A percentile compares a stretch with the other conserved stretches of the same genome.
Evolutionary conservation across 30 jellyfish, hydroid and myxozoan genomes (phyloP).

Genomic region (Chrysaora quinquecirrha): DNA sequence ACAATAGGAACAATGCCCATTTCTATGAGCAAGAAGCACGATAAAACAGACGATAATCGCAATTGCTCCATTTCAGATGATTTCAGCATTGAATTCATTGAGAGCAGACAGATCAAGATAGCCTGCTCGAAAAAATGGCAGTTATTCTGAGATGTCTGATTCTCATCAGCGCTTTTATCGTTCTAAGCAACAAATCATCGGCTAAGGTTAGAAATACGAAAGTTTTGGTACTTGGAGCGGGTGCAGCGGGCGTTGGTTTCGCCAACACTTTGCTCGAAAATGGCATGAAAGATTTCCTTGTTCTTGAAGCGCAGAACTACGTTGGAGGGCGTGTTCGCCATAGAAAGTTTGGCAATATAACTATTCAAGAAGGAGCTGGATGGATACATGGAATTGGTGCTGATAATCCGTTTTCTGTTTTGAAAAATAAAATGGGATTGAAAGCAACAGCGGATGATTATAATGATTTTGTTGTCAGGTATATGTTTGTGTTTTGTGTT

Average conservation of each 20-base stretch:
- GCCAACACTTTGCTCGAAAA: slow-evolving; percentile 53
- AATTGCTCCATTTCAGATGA: no score
- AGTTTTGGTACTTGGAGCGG: slow-evolving; percentile 69
- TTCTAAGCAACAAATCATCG: no score
- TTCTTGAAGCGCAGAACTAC: slow-evolving; percentile 80
- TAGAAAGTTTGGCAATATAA: slow-evolving; percentile 42
- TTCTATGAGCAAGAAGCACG: no score
- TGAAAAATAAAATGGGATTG: slow-evolving; percentile 37
- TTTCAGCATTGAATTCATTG: no score
- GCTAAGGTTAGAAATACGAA: slow-evolving; percentile 17
- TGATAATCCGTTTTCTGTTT: slow-evolving; percentile 26
- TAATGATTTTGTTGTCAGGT: slow-evolving; percentile 62
- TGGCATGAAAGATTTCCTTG: slow-evolving; percentile 62
- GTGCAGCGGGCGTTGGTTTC: slow-evolving; percentile 76
- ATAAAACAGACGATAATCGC: no score
- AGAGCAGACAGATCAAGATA: no score
- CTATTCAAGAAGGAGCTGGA: slow-evolving; percentile 91
- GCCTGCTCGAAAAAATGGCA: no score
- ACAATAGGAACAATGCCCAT: no score
- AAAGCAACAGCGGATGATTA: slow-evolving; percentile 43
- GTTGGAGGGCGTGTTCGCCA: slow-evolving; percentile 85
- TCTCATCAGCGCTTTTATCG: no score
- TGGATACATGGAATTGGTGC: slow-evolving; percentile 80
- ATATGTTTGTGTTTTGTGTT: background rate
- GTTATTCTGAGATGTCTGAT: no score